Base-by-base conservation (phyloP, 2,113 vertebrate species). In the Xenopus laevis region DNA sequence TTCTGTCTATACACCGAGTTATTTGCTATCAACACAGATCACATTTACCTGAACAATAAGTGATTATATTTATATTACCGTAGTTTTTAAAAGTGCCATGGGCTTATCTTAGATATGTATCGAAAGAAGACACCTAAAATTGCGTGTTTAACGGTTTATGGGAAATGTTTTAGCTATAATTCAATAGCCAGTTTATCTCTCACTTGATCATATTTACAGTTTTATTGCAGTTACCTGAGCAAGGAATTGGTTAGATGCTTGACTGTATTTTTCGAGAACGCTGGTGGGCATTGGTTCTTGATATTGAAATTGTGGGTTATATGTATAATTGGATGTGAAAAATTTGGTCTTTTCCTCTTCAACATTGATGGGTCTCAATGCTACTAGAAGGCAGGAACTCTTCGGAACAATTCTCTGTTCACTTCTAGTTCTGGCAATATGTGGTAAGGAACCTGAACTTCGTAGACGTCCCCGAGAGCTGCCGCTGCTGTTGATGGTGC, bases 271-370 rank as follows among this genome's bases (percentile, higher is more conserved):
- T 23, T 96, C 93, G 83, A 98, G 79, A 59, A 98, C 94, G 0
- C 85, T 84, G 12, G 78, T 85, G 2, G 93, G 94, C 78, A 93
- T 81, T 0, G 94, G 92, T 78, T 95, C 89, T 0, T 85, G 74
- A 63, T 98, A 98, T 77, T 95, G 89, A 52, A 98, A 98, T 90
- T 97, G 97, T 3, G 97, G 97, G 68, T 98, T 93, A 61, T 97
- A 96, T 59, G 91, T 86, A 77, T 89, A 97, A 76, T 88, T 81
- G 4, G 94, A 90, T 77, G 91, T 90, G 84, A 98, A 97, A 88
- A 98, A 98, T 0, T 82, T 82, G 65, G 88, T 87, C 71, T 93
- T 89, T 78, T 98, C 95, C 60, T 84, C 80, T 65, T 96, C 92
- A 80, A 98, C 81, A 80, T 98, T 98, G 8, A 86, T 83, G 5